phyloP scores from a whole-genome alignment of 2,888 invertebrate genomes.

The Actias luna region DNA sequence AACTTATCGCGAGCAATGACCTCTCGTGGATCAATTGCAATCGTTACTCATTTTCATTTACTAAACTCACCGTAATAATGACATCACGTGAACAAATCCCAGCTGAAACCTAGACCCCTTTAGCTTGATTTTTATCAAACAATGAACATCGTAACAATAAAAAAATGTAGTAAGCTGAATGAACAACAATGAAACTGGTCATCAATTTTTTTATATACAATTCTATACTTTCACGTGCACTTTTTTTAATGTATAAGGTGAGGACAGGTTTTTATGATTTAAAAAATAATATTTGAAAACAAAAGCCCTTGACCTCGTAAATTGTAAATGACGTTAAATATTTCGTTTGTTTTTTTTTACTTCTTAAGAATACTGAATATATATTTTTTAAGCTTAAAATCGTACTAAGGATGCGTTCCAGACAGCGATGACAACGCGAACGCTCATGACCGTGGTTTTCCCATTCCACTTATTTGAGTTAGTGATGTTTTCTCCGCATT shows the following conservation, averaged over 20 bases:
- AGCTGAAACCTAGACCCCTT: conserved; percentile 37
- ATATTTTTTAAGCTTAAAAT: no score
- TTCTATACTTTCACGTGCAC: neutral
- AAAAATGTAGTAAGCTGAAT: conserved; percentile 16
- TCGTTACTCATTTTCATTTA: conserved; percentile 23
- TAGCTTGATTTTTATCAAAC: conserved; percentile 33
- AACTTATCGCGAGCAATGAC: conserved; percentile 52
- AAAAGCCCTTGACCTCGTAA: conserved; percentile 31
- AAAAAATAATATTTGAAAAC: conserved; percentile 39
- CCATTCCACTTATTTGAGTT: no score
- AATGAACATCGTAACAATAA: conserved; percentile 37
- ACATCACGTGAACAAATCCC: conserved; percentile 45
- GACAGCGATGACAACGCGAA: no score
- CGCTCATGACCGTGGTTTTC: no score
- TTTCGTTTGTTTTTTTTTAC: neutral
- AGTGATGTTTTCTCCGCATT: no score
- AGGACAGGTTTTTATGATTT: conserved; percentile 17
- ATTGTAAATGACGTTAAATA: conserved; percentile 14
- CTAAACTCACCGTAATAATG: conserved; percentile 63
- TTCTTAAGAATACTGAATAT: no score
- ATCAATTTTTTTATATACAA: neutral
- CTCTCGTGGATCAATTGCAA: conserved; percentile 28
- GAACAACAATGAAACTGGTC: neutral
- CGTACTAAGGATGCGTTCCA: no score
- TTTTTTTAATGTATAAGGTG: neutral